These are phyloP conservation scores for Tuberolachnus salignus DNA, from an alignment of 2,888 invertebrate species.

Conservation along the genomic window DNA sequence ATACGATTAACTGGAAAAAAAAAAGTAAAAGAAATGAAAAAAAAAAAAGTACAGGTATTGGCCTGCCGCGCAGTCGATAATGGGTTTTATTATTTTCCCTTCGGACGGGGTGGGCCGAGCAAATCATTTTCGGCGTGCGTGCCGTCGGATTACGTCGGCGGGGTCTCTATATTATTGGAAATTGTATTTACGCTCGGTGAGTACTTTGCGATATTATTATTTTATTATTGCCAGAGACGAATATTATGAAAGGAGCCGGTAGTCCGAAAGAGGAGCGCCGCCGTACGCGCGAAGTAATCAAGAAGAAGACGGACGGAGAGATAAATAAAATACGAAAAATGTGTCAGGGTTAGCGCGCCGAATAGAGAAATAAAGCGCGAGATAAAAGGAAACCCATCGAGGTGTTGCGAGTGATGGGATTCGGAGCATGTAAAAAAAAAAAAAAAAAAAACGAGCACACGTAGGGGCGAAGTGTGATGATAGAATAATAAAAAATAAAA, in stretches of 20 bases:
- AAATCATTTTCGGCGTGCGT: neutral
- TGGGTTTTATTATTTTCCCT: too few species aligned
- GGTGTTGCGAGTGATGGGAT: neutral
- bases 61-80: neutral
- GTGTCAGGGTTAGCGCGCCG: conserved; percentile 14
- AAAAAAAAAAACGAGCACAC: too few species aligned
- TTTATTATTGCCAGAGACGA: neutral
- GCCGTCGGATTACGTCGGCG: neutral
- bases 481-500: too few species aligned
- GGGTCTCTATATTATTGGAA: conserved; percentile 7
- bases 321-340: conserved; percentile 9
- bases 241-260: conserved; percentile 9
- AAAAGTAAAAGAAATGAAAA: too few species aligned
- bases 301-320: conserved; percentile 25
- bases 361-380: neutral
- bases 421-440: neutral
- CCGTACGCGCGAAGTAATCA: neutral
- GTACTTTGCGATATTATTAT: conserved; percentile 20
- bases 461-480: conserved; percentile 1
- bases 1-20: neutral
- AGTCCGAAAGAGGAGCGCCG: conserved; percentile 2
- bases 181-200: conserved; percentile 22
- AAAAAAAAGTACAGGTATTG: too few species aligned
- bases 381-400: conserved; percentile 21
- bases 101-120: neutral